Percentiles rank a stretch among this genome's conserved stretches.
Evolutionary conservation across 2,113 vertebrate species (phyloP).

Genomic region (Rana temporaria): DNA sequence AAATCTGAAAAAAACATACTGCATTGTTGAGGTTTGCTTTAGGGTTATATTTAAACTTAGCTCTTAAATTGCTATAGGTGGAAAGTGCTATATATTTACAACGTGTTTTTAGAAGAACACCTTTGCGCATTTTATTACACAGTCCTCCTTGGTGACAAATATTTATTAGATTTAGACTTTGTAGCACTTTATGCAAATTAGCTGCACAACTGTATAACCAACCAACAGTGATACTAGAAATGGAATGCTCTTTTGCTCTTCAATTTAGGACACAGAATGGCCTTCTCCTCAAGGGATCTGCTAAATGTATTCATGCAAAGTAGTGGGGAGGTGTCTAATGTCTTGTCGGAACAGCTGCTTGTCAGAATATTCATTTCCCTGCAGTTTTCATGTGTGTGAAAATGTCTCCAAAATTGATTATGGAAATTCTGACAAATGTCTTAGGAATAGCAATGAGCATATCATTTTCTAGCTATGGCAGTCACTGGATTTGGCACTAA

Average conservation of each 20-base stretch:
- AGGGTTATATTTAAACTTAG: no score
- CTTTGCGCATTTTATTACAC: no score
- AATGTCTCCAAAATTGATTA: conserved; percentile 33
- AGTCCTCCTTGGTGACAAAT: no score
- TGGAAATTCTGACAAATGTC: conserved; percentile 38
- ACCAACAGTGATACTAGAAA: not conserved
- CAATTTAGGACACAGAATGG: not conserved
- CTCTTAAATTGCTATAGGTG: no score
- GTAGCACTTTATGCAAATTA: no score
- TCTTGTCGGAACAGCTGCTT: conserved; percentile 24
- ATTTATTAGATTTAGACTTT: no score
- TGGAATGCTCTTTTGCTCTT: not conserved
- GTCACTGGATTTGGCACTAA: not conserved
- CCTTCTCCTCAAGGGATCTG: conserved; percentile 1
- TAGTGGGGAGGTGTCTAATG: not conserved
- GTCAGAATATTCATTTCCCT: conserved; percentile 33
- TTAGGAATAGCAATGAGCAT: not conserved
- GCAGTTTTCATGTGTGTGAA: not conserved
- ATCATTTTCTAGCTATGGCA: not conserved
- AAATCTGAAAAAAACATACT: no score
- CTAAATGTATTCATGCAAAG: conserved; percentile 25
- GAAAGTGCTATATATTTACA: no score
- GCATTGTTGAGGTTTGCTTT: no score
- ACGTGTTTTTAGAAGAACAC: no score
- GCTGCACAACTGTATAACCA: no score